Conservation (phyloP, 2,113 vertebrate genomes). For the Casuarius casuarius region DNA sequence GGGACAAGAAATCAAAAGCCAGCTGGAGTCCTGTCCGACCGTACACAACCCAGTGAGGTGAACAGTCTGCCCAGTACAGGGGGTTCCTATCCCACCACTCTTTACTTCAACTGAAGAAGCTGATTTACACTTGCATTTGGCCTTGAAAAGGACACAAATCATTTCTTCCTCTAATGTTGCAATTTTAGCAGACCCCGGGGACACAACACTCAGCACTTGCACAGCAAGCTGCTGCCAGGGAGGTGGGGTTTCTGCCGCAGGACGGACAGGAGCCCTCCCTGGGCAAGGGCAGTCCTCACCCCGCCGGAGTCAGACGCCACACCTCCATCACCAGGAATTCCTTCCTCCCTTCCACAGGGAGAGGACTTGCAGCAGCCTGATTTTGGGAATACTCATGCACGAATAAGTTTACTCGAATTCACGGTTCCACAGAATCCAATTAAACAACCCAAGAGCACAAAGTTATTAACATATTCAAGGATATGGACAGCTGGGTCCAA, state of each 20-base stretch:
- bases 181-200: rapidly evolving
- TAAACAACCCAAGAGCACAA: neutral
- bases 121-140: neutral
- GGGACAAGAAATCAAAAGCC: rapidly evolving
- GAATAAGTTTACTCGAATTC: neutral
- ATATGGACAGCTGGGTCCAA: neutral
- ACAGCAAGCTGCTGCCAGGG: neutral
- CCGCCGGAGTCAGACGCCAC: neutral
- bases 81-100: neutral
- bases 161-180: neutral
- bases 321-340: rapidly evolving
- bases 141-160: neutral
- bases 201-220: neutral
- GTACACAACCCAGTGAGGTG: neutral
- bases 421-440: constrained; percentile 43
- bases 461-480: constrained; percentile 10
- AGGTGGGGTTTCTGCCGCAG: too few species aligned
- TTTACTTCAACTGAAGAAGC: neutral
- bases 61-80: rapidly evolving
- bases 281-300: neutral
- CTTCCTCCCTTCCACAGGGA: neutral
- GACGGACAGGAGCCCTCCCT: rapidly evolving
- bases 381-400: neutral
- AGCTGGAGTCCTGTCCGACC: neutral
- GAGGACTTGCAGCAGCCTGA: neutral